Evolutionary conservation across 2,888 invertebrate species (phyloP).

Genomic region (Napeogenes sylphis): DNA sequence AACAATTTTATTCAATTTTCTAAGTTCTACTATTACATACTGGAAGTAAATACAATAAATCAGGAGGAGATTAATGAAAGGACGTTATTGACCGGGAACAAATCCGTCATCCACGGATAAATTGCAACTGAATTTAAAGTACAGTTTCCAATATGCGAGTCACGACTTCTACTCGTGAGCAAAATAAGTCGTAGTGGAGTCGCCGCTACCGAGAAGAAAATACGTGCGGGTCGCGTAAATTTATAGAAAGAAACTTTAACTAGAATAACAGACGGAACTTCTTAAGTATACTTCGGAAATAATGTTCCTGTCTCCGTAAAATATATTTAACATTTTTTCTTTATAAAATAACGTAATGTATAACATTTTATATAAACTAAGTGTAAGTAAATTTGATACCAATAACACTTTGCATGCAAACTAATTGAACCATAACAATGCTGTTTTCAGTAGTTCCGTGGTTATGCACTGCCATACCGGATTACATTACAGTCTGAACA

Average conservation of each 20-base stretch:
- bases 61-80: constrained; percentile 31
- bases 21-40: constrained; percentile 26
- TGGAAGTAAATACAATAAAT: constrained; percentile 30
- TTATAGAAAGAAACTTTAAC: constrained; percentile 11
- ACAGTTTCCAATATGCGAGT: constrained; percentile 26
- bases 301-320: neutral
- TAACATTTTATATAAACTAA: too few species aligned
- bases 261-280: neutral
- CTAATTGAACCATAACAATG: neutral
- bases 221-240: constrained; percentile 19
- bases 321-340: too few species aligned
- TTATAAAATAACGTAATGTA: too few species aligned
- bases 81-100: constrained; percentile 29
- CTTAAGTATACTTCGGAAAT: neutral
- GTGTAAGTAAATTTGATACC: too few species aligned
- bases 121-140: constrained; percentile 36
- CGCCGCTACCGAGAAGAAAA: constrained; percentile 21
- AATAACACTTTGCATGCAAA: neutral
- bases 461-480: neutral
- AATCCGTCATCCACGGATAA: constrained; percentile 35
- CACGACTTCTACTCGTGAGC: constrained; percentile 32
- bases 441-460: neutral
- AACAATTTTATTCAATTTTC: neutral
- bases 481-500: neutral
- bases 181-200: constrained; percentile 28